Evolutionary conservation across 2,113 vertebrate genomes (phyloP).

Genomic region (Ariopsis seemanni): DNA sequence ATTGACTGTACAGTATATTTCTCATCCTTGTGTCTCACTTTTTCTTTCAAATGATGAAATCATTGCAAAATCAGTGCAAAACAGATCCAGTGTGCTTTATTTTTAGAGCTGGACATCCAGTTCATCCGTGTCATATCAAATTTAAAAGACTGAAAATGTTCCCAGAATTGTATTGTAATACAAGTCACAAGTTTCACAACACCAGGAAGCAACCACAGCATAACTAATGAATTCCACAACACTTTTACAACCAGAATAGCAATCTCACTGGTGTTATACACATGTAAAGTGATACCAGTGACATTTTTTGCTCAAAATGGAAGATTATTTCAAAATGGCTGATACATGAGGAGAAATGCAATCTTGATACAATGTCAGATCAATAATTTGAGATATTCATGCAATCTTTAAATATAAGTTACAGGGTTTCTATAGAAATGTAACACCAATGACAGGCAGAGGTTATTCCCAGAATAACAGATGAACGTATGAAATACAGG

Average conservation of each 20-base stretch:
- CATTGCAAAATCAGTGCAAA: background rate
- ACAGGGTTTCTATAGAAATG: background rate
- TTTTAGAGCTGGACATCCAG: too few relatives aligned
- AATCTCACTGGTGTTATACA: background rate
- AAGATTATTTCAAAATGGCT: too few relatives aligned
- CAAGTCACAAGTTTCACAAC: background rate
- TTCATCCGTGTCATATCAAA: background rate
- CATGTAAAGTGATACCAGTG: background rate
- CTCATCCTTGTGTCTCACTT: background rate
- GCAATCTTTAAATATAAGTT: background rate
- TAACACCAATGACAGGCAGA: background rate
- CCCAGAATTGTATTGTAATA: background rate
- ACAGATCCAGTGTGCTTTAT: background rate
- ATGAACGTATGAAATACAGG: background rate
- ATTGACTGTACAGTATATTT: background rate
- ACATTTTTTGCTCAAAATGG: background rate
- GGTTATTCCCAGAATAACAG: background rate
- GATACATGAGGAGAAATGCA: background rate
- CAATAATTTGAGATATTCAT: background rate
- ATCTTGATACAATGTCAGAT: background rate
- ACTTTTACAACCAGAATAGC: background rate
- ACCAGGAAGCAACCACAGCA: background rate
- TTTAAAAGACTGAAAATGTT: background rate
- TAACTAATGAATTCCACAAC: background rate
- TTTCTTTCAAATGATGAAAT: background rate